Base-by-base conservation (phyloP, 2,888 invertebrate genomes). In the Pandemis heparana region DNA sequence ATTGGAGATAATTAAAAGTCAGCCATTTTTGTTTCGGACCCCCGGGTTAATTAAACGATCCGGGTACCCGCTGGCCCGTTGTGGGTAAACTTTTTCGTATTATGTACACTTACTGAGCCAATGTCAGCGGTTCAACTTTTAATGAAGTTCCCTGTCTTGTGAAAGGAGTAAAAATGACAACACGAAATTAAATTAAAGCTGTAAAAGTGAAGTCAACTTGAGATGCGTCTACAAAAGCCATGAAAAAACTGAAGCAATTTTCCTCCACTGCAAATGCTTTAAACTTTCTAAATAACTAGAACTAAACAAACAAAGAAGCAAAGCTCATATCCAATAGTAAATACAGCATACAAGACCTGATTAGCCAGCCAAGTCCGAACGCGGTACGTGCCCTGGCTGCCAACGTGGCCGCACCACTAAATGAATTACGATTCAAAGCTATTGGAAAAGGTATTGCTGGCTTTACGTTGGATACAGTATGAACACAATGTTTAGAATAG, bases 1-100 rank as follows among this genome's bases (percentile, higher is more conserved):
- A 79, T 83, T 83, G 81, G 81, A 83, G 80, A 77, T 84, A 86
- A 88, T 89, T 87, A 87, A 86, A 85, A 83, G 79, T 76, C 81
- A 81, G 77, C 84, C 79, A 80, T 83, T 87, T 87, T 87, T 85
- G 80, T 84, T 83, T 80, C 78, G 77, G 79, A 79, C 81, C 76
- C 78, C 77, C 78, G 79, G 68, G 68, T 83, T 88, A 87, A 89
- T 89, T 87, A 87, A 85, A 82, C 77, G 79, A 81, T 81, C 77
- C 75, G 79, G 79, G 76, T 64, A 78, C 75, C 69, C 66, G 70
- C 70, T 70, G 66, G 56, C 69, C 53, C 60, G 60, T 65, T 62
- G 70, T 53, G 74, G 70, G 74, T 61, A 74, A 74, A 74, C 74
- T 74, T 74, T 74, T 70, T 60, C 70, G 70, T 61, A 74, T 74